phyloP scores from a whole-genome alignment of 2,888 invertebrate species.

The Cheilosia pagana region DNA sequence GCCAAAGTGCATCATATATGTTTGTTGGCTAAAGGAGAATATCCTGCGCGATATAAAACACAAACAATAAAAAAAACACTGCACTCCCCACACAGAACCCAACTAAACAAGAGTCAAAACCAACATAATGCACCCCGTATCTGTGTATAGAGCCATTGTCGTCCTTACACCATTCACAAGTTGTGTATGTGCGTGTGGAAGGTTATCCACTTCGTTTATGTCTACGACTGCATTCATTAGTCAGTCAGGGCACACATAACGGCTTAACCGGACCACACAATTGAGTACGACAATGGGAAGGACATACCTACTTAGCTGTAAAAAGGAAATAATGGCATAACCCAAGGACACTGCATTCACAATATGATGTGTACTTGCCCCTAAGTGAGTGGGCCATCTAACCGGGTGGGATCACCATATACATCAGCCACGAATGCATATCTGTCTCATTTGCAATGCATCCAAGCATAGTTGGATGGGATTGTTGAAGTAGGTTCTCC shows the following conservation, averaged over 20 bases:
- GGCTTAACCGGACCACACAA: slow-evolving; percentile 57
- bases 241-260: slow-evolving; percentile 67
- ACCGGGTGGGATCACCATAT: slow-evolving; percentile 49
- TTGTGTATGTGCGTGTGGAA: slow-evolving; percentile 13
- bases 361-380: slow-evolving; percentile 5
- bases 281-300: slow-evolving; percentile 54
- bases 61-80: no score
- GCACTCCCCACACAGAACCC: neutral
- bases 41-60: neutral
- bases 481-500: neutral
- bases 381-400: slow-evolving; percentile 61
- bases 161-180: slow-evolving; percentile 29
- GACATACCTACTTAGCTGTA: slow-evolving; percentile 48
- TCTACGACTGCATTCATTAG: slow-evolving; percentile 72
- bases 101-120: slow-evolving; percentile 8
- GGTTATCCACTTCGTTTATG: slow-evolving; percentile 70
- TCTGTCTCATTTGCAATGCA: slow-evolving; percentile 56
- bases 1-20: slow-evolving; percentile 50
- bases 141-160: slow-evolving; percentile 12
- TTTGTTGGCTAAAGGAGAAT: slow-evolving; percentile 21
- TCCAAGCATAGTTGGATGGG: neutral
- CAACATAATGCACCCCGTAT: neutral
- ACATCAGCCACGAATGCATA: slow-evolving; percentile 54
- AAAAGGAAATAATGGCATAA: slow-evolving; percentile 27
- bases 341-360: slow-evolving; percentile 24